Evolutionary conservation across 1,140 invertebrate genomes (phyloP).

Genomic region (Drosophila paulistorum): DNA sequence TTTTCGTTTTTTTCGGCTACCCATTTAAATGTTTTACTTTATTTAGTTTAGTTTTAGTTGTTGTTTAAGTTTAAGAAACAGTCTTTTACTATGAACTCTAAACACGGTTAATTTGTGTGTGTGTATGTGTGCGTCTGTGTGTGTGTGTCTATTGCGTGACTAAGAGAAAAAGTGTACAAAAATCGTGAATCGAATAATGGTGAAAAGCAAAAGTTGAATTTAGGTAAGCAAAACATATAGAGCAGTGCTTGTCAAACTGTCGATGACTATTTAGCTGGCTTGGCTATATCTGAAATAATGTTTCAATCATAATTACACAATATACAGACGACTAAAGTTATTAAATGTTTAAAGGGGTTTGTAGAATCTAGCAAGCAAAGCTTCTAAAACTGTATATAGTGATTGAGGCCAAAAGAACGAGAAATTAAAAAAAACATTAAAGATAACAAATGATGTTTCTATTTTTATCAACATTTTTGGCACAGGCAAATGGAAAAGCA

Average conservation of each 20-base stretch:
- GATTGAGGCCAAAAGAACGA: background rate
- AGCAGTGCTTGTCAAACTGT: conserved; percentile 46
- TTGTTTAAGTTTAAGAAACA: conserved; percentile 74
- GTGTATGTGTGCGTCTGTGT: conserved; percentile 19
- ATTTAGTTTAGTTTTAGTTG: conserved; percentile 47
- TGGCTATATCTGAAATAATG: conserved; percentile 75
- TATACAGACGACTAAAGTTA: conserved; percentile 8
- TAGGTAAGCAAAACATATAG: conserved; percentile 15
- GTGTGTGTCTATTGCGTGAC: background rate
- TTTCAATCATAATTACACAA: conserved; percentile 1
- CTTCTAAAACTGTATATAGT: conserved; percentile 13
- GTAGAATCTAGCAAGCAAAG: background rate
- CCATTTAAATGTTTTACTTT: conserved; percentile 35
- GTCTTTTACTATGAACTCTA: conserved; percentile 80
- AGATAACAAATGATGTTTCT: background rate
- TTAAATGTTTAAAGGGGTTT: too few species aligned
- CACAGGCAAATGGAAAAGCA: conserved; percentile 16
- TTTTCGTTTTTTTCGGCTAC: conserved; percentile 13
- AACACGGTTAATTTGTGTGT: conserved; percentile 55
- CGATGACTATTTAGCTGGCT: conserved; percentile 66
- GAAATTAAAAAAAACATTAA: background rate
- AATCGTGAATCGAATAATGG: conserved; percentile 6
- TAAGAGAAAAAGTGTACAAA: background rate
- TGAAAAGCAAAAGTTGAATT: conserved; percentile 33
- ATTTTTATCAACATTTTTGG: background rate